Percentiles rank a stretch among this genome's conserved stretches.
These are phyloP conservation scores for Mactra quadrangularis DNA, from an alignment of 1,140 invertebrate species.

Conservation along the genomic window DNA sequence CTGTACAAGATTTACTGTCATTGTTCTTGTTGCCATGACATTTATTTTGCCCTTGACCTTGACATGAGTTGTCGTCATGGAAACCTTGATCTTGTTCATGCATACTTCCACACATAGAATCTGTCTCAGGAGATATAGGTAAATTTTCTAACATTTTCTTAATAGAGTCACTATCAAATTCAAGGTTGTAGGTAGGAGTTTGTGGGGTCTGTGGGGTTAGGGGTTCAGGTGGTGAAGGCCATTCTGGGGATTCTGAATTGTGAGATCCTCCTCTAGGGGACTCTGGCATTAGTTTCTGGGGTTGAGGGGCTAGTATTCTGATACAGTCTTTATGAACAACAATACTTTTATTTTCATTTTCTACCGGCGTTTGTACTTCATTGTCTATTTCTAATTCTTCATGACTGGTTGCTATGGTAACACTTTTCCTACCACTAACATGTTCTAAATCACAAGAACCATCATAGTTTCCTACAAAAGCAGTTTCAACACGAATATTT, in stretches of 20 bases:
- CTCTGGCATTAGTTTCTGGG: constrained; percentile 55
- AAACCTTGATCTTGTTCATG: constrained; percentile 74
- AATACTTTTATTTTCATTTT: constrained; percentile 46
- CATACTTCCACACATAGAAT: constrained; percentile 66
- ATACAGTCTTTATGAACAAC: constrained; percentile 63
- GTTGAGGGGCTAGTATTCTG: constrained; percentile 65
- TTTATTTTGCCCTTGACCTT: background rate
- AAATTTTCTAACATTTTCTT: constrained; percentile 97
- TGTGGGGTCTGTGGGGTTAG: constrained; percentile 75
- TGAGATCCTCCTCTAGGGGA: constrained; percentile 61
- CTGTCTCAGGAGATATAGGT: constrained; percentile 84
- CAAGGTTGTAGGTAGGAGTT: constrained; percentile 75
- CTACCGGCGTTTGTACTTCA: constrained; percentile 31
- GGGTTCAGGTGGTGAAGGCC: constrained; percentile 82
- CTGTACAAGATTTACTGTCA: constrained; percentile 33
- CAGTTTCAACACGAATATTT: constrained; percentile 72
- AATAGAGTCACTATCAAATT: constrained; percentile 92
- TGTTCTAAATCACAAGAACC: constrained; percentile 26
- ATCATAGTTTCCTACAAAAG: constrained; percentile 69
- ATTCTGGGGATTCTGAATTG: constrained; percentile 80
- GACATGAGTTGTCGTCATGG: constrained; percentile 67
- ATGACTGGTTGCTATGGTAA: constrained; percentile 53
- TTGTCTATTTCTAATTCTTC: constrained; percentile 18
- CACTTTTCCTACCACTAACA: constrained; percentile 55
- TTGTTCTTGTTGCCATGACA: constrained; percentile 8